Base-by-base conservation (phyloP, 1,140 invertebrate species). In the Venustaconcha ellipsiformis region DNA sequence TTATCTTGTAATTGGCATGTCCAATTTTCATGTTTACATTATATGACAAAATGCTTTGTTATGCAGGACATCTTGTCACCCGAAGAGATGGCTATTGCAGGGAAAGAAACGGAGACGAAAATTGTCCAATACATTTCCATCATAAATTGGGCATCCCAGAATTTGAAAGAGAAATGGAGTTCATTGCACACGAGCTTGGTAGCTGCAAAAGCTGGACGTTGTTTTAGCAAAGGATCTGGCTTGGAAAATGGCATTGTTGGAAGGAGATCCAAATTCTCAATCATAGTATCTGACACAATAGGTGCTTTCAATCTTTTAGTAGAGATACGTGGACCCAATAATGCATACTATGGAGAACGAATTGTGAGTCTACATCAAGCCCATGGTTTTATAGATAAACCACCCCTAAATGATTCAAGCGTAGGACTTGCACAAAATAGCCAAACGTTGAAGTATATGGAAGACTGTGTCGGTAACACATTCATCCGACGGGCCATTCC, bases 51-150 rank as follows among this genome's bases (percentile, higher is more conserved):
- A 55, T 48, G 23, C 20, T 57, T 57, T 56, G 57, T 69, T 67
- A 76, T 82, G 37, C 76, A 88, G 85, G 73, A 82, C 14, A 69
- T 84, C 30, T 78, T 87, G 18, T 80, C 82, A 37, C 78, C 87
- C 0, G 86, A 88, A 65, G 86, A 88, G 71, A 85, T 88, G 74
- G 83, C 84, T 1, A 86, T 86, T 13, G 85, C 85, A 12, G 80
- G 83, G 26, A 68, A 76, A 37, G 62, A 76, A 17, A 82, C 79
- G 6, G 85, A 86, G 64, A 60, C 74, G 18, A 86, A 85, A 64
- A 78, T 88, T 18, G 78, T 82, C 12, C 82, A 84, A 26, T 83
- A 86, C 14, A 76, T 88, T 8, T 82, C 82, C 14, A 79, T 84
- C 69, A 79, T 88, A 56, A 87, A 84, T 78, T 86, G 83, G 84